Conservation (phyloP, 1,140 invertebrate species). For the Lucilia cuprina region DNA sequence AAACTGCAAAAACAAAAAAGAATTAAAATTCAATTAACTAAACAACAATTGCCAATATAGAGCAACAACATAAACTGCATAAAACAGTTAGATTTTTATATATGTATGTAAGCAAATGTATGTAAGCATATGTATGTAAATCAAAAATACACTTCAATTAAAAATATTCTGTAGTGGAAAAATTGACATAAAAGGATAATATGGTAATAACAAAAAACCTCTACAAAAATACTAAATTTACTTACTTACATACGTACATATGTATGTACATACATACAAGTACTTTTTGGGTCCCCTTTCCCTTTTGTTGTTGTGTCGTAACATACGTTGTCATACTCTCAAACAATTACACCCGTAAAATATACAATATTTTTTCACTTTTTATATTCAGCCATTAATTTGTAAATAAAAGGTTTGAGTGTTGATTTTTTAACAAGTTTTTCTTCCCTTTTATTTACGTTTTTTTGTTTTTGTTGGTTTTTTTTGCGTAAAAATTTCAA, state of each 20-base stretch:
- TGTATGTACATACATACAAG: neutral
- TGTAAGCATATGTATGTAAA: neutral
- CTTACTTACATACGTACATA: neutral
- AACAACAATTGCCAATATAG: slow-evolving; percentile 26
- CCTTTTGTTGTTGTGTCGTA: neutral
- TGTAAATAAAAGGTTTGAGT: slow-evolving; percentile 28
- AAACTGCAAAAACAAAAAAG: neutral
- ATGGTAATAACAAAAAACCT: neutral
- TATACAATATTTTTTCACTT: neutral
- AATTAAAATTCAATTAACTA: slow-evolving; percentile 35
- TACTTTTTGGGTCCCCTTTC: neutral
- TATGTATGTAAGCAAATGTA: too few species aligned
- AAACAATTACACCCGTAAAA: neutral
- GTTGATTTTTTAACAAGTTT: slow-evolving; percentile 25
- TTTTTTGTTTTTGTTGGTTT: neutral
- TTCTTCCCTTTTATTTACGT: slow-evolving; percentile 27
- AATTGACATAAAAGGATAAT: neutral
- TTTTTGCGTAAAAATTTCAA: slow-evolving; percentile 31
- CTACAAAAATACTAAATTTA: neutral
- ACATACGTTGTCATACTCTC: neutral
- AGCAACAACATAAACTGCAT: neutral
- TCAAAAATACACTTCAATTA: slow-evolving; percentile 20
- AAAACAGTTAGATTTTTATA: neutral
- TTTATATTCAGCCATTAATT: slow-evolving; percentile 21
- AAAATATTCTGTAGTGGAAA: slow-evolving; percentile 20